Evolutionary conservation across 2,888 invertebrate species (phyloP), one percentile per base, ranked within the genome.

Genomic region (Apodemia zela): DNA sequence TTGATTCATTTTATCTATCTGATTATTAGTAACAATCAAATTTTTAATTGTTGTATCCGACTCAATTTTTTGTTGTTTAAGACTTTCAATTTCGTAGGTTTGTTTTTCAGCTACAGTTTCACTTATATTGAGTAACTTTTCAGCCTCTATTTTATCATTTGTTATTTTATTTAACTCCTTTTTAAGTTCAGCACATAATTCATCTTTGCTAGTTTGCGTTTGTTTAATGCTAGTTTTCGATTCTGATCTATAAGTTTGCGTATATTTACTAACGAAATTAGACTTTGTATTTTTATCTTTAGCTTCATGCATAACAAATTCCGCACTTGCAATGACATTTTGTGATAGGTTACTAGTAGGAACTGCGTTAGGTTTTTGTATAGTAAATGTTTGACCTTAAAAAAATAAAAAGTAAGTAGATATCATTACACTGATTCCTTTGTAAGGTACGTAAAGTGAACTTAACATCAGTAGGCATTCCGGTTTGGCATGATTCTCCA

Each of bases 1-100:
- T 51, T 74, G 71, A 62, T 78, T 79, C 2, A 78, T 58, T 42
- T 62, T 72, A 62, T 87, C 84, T 71, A 87, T 90, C 68, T 85
- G 80, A 29, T 68, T 72, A 54, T 82, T 76, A 1, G 75, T 72
- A 58, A 79, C 78, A 35, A 78, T 79, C 0, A 92, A 68, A 13
- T 73, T 75, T 66, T 80, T 76, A 49, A 91, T 72, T 63, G 77
- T 82, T 8, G 75, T 70, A 68, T 84, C 80, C 33, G 25, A 21
- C 25, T 54, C 51, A 21, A 54, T 5, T 15, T 1, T 18, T 25
- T 5, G 51, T 54, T 54, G 25, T 25, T 21, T 54, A 8, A 54
- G 51, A 54, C 6, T 54, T 25, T 54, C 21, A 21, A 54, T 54
- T 1, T 54, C 21, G 10, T 51, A 18, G 0, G 2, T 51, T 51